These are phyloP conservation scores for Halichondria panicea DNA, from an alignment of 37 sponge, comb jelly and placozoan genomes.

Conservation along the genomic window DNA sequence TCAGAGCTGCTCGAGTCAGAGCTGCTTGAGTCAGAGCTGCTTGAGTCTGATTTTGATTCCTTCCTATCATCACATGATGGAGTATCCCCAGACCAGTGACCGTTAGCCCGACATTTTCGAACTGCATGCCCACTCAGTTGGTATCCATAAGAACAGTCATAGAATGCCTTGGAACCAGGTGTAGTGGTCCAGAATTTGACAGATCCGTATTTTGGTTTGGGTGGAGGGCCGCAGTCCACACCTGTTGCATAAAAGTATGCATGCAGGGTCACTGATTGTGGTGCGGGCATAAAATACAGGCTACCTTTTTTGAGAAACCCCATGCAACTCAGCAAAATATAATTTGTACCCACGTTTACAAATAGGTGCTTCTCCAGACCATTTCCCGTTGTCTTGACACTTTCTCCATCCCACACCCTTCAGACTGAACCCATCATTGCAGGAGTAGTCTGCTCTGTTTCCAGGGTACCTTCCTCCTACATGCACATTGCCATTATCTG, in stretches of 20 bases:
- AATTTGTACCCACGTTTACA: slow-evolving; percentile 32
- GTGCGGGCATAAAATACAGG: too few relatives aligned
- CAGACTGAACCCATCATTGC: slow-evolving; percentile 29
- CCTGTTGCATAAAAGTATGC: too few relatives aligned
- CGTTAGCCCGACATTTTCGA: background rate
- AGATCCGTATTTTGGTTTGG: too few relatives aligned
- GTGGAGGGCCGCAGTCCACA: too few relatives aligned
- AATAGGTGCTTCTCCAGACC: slow-evolving; percentile 44
- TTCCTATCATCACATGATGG: slow-evolving; percentile 22
- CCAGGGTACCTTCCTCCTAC: slow-evolving; percentile 1
- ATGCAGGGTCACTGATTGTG: too few relatives aligned
- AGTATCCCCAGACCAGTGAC: slow-evolving; percentile 9
- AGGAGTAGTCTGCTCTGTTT: slow-evolving; percentile 35
- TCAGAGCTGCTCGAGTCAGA: too few relatives aligned
- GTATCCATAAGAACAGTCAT: slow-evolving; percentile 16
- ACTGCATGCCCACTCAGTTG: slow-evolving; percentile 8
- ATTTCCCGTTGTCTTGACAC: slow-evolving; percentile 56
- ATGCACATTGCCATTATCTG: background rate
- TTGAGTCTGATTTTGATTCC: too few relatives aligned
- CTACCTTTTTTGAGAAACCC: too few relatives aligned
- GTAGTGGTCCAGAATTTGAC: background rate
- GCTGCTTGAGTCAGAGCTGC: too few relatives aligned
- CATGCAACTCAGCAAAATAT: too few relatives aligned
- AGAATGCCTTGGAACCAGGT: background rate
- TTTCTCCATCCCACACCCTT: slow-evolving; percentile 15